Percentiles rank a stretch among this genome's conserved stretches.
Evolutionary conservation across 2,888 invertebrate species (phyloP).

Genomic region (Ophion slaviceki): DNA sequence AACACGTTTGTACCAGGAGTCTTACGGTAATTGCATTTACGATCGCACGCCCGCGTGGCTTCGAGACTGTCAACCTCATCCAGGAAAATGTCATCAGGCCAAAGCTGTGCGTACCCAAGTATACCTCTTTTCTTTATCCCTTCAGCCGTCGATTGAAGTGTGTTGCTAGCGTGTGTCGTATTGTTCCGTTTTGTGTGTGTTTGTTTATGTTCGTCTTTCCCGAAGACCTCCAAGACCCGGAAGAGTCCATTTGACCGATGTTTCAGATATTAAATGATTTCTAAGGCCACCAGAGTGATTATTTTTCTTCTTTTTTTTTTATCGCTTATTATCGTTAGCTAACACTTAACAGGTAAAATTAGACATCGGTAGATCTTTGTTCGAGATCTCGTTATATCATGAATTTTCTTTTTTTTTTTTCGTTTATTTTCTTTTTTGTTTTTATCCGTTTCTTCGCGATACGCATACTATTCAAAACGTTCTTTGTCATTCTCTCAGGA

Average conservation of each 20-base stretch:
- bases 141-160: slow-evolving; percentile 43
- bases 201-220: slow-evolving; percentile 56
- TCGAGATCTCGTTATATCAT: slow-evolving; percentile 59
- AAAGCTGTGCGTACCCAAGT: slow-evolving; percentile 47
- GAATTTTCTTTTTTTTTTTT: slow-evolving; percentile 52
- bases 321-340: slow-evolving; percentile 76
- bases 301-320: slow-evolving; percentile 72
- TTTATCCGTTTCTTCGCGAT: slow-evolving; percentile 46
- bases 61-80: slow-evolving; percentile 70
- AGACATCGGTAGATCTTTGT: slow-evolving; percentile 65
- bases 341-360: slow-evolving; percentile 76
- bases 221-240: slow-evolving; percentile 68
- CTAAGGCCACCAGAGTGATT: slow-evolving; percentile 83
- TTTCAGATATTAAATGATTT: slow-evolving; percentile 80
- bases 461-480: slow-evolving; percentile 59
- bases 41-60: slow-evolving; percentile 51
- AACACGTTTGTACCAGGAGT: slow-evolving; percentile 12
- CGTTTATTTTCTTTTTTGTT: slow-evolving; percentile 41
- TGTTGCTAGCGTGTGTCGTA: slow-evolving; percentile 50
- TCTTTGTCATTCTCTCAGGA: slow-evolving; percentile 65
- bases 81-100: slow-evolving; percentile 69
- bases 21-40: slow-evolving; percentile 40
- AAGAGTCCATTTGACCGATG: slow-evolving; percentile 77
- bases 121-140: slow-evolving; percentile 12
- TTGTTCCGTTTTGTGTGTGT: slow-evolving; percentile 26